Conservation (phyloP, 2,113 vertebrate genomes). For the Polyodon spathula region DNA sequence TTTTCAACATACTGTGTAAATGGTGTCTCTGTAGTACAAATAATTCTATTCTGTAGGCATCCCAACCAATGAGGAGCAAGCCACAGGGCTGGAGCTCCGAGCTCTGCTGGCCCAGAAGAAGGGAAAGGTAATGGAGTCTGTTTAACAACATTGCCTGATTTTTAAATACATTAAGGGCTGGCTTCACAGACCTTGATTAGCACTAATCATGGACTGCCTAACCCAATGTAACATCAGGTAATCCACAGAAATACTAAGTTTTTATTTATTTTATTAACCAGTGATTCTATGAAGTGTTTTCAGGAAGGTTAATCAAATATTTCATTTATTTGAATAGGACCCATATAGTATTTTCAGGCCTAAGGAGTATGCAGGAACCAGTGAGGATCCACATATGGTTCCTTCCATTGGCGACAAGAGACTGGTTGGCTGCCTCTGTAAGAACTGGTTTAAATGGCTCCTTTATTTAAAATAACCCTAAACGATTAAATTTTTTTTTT, state of each 20-base stretch:
- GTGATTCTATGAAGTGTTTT: not conserved
- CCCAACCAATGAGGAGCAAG: slow-evolving; percentile 67
- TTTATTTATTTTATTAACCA: not conserved
- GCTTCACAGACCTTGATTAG: not conserved
- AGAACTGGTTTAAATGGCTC: slow-evolving; percentile 6
- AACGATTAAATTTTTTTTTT: not conserved
- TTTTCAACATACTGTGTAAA: too few relatives aligned
- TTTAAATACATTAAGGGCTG: not conserved
- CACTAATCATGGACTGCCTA: too few relatives aligned
- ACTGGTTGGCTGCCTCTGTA: slow-evolving; percentile 52
- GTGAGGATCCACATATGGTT: slow-evolving; percentile 52
- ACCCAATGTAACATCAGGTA: not conserved
- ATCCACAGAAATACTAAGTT: not conserved
- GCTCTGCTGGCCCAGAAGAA: slow-evolving; percentile 48
- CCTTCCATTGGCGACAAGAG: slow-evolving; percentile 42
- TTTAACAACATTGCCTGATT: not conserved
- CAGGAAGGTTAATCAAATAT: not conserved
- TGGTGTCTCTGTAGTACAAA: not conserved
- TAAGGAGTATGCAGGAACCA: slow-evolving; percentile 44
- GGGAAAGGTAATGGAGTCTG: slow-evolving; percentile 42
- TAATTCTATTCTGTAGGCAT: slow-evolving; percentile 38
- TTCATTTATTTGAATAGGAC: slow-evolving; percentile 33
- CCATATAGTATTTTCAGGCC: slow-evolving; percentile 44
- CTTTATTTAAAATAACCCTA: not conserved
- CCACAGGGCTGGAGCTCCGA: slow-evolving; percentile 58